Evolutionary conservation across 1,140 invertebrate genomes (phyloP).

Genomic region (Artemia franciscana): DNA sequence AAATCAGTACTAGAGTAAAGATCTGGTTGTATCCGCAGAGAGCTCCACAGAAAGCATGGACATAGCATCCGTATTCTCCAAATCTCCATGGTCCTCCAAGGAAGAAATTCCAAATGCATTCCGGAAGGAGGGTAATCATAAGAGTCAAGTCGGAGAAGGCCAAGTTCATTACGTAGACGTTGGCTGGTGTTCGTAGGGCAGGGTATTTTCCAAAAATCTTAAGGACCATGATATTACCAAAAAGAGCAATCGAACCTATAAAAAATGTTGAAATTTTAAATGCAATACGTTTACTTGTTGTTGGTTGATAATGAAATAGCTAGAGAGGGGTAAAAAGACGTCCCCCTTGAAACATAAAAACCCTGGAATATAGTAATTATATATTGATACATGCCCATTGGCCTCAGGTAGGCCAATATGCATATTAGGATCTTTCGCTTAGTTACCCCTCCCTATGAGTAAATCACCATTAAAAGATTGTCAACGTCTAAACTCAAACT

Average conservation of each 20-base stretch:
- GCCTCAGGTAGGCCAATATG: too few relatives aligned
- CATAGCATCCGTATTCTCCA: constrained; percentile 11
- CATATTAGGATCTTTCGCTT: too few relatives aligned
- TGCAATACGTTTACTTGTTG: too few relatives aligned
- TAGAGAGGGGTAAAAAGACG: too few relatives aligned
- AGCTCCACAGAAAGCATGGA: constrained; percentile 14
- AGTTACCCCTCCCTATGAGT: too few relatives aligned
- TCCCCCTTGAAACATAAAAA: too few relatives aligned
- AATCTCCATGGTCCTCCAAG: constrained; percentile 11
- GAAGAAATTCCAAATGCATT: constrained; percentile 15
- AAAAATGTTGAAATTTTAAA: too few relatives aligned
- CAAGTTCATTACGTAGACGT: constrained; percentile 58
- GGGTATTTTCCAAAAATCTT: constrained; percentile 10
- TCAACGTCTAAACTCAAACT: too few relatives aligned
- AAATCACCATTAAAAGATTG: too few relatives aligned
- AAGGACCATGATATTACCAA: constrained; percentile 10
- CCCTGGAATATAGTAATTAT: too few relatives aligned
- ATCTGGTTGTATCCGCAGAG: constrained; percentile 16
- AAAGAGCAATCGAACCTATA: background rate
- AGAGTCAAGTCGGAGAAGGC: constrained; percentile 68
- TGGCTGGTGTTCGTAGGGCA: constrained; percentile 51
- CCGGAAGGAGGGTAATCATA: constrained; percentile 34
- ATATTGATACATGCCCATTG: too few relatives aligned
- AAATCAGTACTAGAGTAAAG: constrained; percentile 15
- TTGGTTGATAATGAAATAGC: too few relatives aligned